phyloP scores from a whole-genome alignment of 2,888 invertebrate species.

The Neuroscelio doddi region DNA sequence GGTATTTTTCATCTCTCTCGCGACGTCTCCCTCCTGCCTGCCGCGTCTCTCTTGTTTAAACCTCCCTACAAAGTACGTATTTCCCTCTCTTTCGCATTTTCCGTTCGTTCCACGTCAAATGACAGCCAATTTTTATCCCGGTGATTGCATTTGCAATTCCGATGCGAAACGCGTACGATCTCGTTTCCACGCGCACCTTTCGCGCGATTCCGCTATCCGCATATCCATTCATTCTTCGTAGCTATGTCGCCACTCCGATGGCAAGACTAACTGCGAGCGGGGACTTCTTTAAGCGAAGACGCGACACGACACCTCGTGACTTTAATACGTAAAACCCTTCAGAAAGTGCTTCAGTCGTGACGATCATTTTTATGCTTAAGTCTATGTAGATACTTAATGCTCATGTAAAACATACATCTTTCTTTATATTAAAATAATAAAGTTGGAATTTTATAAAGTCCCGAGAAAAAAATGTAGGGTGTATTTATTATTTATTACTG shows the following conservation, averaged over 20 bases:
- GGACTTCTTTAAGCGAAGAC: conserved; percentile 41
- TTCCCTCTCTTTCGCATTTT: conserved; percentile 28
- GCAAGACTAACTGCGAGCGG: conserved; percentile 40
- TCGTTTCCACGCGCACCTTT: conserved; percentile 43
- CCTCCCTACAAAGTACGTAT: conserved; percentile 32
- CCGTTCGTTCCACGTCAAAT: conserved; percentile 62
- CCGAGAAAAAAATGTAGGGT: too few relatives aligned
- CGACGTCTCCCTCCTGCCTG: conserved; percentile 11
- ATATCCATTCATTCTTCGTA: conserved; percentile 39
- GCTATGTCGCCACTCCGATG: conserved; percentile 38
- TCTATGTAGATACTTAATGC: neutral
- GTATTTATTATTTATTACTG: too few relatives aligned
- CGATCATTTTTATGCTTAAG: conserved; percentile 30
- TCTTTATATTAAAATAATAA: too few relatives aligned
- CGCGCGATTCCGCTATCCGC: conserved; percentile 31
- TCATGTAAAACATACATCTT: too few relatives aligned
- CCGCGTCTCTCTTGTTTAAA: conserved; percentile 27
- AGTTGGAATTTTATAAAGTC: too few relatives aligned
- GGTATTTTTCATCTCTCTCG: conserved; percentile 41
- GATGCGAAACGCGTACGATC: conserved; percentile 55
- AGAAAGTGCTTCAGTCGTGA: conserved; percentile 17
- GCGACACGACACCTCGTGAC: conserved; percentile 38
- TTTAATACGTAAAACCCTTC: conserved; percentile 26
- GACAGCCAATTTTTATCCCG: conserved; percentile 71
- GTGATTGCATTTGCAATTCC: conserved; percentile 71